Conservation (phyloP, 2,888 invertebrate species). For the Tenthredo mesomela region DNA sequence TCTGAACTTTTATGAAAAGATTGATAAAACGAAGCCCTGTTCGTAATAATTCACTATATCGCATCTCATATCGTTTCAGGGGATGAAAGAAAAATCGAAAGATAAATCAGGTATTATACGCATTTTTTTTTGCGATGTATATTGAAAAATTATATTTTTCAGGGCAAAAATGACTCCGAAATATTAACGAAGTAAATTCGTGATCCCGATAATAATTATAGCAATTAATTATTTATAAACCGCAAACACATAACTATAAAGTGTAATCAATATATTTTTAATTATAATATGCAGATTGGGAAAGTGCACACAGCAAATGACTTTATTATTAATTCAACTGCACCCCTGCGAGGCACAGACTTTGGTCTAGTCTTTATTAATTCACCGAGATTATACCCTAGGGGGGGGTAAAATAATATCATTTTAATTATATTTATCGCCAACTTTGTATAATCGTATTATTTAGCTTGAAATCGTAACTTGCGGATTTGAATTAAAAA, state of each 20-base stretch:
- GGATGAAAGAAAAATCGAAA: neutral
- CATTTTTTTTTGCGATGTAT: neutral
- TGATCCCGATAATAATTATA: too few species aligned
- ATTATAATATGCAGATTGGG: slow-evolving; percentile 6
- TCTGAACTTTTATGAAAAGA: neutral
- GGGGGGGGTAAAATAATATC: neutral
- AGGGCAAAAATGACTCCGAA: too few species aligned
- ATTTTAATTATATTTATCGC: slow-evolving; percentile 17
- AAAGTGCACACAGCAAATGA: neutral
- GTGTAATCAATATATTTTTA: neutral
- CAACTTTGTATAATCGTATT: neutral
- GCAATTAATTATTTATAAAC: neutral
- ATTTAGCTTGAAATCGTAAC: neutral
- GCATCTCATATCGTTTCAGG: neutral
- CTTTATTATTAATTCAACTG: slow-evolving; percentile 11
- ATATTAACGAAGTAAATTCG: too few species aligned
- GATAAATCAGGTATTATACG: neutral
- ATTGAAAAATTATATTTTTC: neutral
- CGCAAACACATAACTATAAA: neutral
- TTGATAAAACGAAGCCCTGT: neutral
- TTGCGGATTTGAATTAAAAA: neutral
- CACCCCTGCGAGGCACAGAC: neutral
- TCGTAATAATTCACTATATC: neutral
- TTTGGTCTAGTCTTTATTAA: neutral
- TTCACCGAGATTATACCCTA: neutral